Base-by-base conservation (phyloP, 1,140 invertebrate species). In the Phthorimaea operculella region DNA sequence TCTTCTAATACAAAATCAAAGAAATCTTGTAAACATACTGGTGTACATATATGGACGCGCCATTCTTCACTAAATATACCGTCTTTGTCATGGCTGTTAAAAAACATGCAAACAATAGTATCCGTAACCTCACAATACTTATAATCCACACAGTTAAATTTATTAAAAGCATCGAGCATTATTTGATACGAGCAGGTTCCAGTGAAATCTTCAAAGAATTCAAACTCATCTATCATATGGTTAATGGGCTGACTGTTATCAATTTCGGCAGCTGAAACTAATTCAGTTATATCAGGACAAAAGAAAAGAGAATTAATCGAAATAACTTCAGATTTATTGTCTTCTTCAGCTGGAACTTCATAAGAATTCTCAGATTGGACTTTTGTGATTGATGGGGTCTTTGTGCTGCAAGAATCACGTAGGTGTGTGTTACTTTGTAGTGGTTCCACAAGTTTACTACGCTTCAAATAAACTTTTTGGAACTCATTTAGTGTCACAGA, bases 1-100 rank as follows among this genome's bases (percentile, higher is more conserved):
- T 89, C 86, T 36, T 85, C 71, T 33, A 83, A 63, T 18, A 88
- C 79, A 66, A 87, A 88, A 53, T 88, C 81, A 67, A 84, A 85
- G 74, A 88, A 89, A 60, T 89, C 87, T 66, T 83, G 75, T 15
- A 89, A 66, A 53, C 86, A 84, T 33, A 88, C 63, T 3, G 87
- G 79, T n/a, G 87, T 88, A 3, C 83, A 70, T 54, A 89, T 60
- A 59, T 75, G 82, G 51, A 76, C 72, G 4, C 76, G 64, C 75
- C 79, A 79, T 62, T 79, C 76, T 36, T 79, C 68, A 18, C 78
- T 63, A 5, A 61, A 64, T 55, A 84, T 64, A 0, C 69, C 70
- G 45, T 78, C 66, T 17, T 65, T 59, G 58, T 76, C 63, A 42
- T 82, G 69, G 55, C 73, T 72, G 64, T 87, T 85, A 59, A 66